Base-by-base conservation (phyloP, 1,140 invertebrate species). In the Littorina saxatilis region DNA sequence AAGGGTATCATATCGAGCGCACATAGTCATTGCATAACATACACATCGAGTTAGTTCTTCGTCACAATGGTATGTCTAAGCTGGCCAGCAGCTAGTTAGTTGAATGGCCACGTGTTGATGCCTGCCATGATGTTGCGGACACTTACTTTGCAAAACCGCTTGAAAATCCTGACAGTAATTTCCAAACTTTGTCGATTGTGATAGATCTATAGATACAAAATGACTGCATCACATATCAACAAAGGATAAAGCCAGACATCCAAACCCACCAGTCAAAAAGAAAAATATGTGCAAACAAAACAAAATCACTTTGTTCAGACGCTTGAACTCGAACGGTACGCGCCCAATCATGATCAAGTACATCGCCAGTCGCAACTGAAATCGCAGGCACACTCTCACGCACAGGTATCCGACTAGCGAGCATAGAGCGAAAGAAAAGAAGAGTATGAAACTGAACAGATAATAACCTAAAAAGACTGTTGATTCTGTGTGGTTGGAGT, bases 301-400 rank as follows among this genome's bases (percentile, higher is more conserved):
- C 29, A 82, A 29, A 74, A 39, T 66, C n/a, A 47, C 32, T 2
- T 68, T 23, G 40, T 82, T 82, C n/a, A 82, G 39, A 20, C 9
- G 11, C n/a, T 66, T 39, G 23, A 82, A 76, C 43, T 82, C 61
- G 32, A 82, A 52, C 5, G 72, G 72, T 5, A 32, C 37, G 32
- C 80, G 52, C 40, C 55, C 35, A 72, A 82, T 1, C 40, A 82
- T 52, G 2, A 82, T 47, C 55, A 82, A 27, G 20, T 61, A 82
- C 47, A 82, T 20, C 27, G 80, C 40, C 55, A 82, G 40, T 32
- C 68, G 66, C 23, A 55, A 23, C 63, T 82, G 80, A 29, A 82
- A 82, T 7, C 80, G 47, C 40, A 82, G 55, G 23, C 39, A 76
- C 23, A 82, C 35, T 23, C 43, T 39, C n/a, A 74, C 39, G 27